A percentile compares a stretch with the other conserved stretches of the same genome.
phyloP scores from a whole-genome alignment of 37 sponge, comb jelly and placozoan genomes.

The Chondrosia reniformis region DNA sequence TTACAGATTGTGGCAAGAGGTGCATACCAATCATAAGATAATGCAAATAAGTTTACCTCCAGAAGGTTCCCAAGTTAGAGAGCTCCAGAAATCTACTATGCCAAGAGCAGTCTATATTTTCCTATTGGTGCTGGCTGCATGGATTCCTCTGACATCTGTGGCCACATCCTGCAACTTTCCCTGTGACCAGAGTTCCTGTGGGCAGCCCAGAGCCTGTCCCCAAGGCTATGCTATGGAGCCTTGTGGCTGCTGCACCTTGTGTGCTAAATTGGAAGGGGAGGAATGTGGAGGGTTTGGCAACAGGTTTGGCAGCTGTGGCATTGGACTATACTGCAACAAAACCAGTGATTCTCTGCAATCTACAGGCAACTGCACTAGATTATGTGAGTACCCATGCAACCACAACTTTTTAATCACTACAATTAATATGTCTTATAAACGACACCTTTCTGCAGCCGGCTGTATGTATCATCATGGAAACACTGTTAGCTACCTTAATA shows the following conservation, averaged over 20 bases:
- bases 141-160: too few relatives aligned
- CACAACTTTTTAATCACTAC: neutral
- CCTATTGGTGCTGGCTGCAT: too few relatives aligned
- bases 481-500: neutral
- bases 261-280: slow-evolving; percentile 35
- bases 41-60: too few relatives aligned
- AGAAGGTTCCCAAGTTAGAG: too few relatives aligned
- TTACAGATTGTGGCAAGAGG: too few relatives aligned
- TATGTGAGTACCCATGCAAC: neutral
- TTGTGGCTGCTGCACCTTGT: slow-evolving; percentile 50
- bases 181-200: neutral
- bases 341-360: neutral
- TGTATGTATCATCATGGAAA: neutral
- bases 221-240: neutral
- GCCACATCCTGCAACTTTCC: neutral
- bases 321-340: slow-evolving; percentile 27
- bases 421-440: neutral
- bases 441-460: neutral
- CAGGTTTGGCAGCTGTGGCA: slow-evolving; percentile 11
- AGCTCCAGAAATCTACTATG: neutral
- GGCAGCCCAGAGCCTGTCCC: neutral
- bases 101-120: neutral
- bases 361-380: neutral
- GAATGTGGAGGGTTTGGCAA: slow-evolving; percentile 40
- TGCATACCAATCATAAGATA: too few relatives aligned